These are phyloP conservation scores for Porphyrio hochstetteri DNA, from an alignment of 2,113 vertebrate genomes.

Conservation along the genomic window DNA sequence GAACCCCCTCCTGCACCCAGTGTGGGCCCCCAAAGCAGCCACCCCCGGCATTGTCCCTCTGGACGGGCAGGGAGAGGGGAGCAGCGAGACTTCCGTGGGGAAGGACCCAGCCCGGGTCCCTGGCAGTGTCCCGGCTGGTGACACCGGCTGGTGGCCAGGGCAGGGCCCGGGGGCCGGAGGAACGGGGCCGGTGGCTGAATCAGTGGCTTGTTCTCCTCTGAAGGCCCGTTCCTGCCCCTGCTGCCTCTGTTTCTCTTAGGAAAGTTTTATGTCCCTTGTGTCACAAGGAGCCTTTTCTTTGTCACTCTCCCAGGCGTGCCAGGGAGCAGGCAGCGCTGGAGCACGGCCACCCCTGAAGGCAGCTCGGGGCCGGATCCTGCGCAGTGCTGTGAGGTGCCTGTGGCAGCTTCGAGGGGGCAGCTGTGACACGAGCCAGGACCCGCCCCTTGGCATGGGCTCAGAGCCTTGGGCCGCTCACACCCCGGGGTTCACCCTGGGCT, in stretches of 20 bases:
- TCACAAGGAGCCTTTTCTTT: slow-evolving; percentile 62
- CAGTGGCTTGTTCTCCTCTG: slow-evolving; percentile 15
- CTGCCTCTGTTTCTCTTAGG: slow-evolving; percentile 59
- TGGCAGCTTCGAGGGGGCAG: background rate
- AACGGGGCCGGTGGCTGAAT: background rate
- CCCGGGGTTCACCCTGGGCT: background rate
- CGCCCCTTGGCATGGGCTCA: background rate
- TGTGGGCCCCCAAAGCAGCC: background rate
- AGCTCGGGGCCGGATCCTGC: background rate
- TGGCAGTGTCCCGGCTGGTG: background rate
- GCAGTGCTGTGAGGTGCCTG: background rate
- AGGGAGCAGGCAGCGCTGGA: background rate
- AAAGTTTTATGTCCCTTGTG: slow-evolving; percentile 45
- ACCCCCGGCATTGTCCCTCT: rapidly evolving
- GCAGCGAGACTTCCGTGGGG: background rate
- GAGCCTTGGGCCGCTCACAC: background rate
- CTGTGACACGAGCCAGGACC: background rate
- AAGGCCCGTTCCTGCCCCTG: slow-evolving; percentile 16
- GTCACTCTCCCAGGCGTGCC: background rate
- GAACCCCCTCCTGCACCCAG: background rate
- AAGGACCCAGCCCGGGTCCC: background rate
- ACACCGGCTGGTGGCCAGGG: background rate
- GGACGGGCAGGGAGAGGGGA: background rate
- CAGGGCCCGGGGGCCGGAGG: background rate
- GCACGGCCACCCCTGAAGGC: background rate